phyloP scores from a whole-genome alignment of 2,113 vertebrate species.

The Calyptomena viridis region DNA sequence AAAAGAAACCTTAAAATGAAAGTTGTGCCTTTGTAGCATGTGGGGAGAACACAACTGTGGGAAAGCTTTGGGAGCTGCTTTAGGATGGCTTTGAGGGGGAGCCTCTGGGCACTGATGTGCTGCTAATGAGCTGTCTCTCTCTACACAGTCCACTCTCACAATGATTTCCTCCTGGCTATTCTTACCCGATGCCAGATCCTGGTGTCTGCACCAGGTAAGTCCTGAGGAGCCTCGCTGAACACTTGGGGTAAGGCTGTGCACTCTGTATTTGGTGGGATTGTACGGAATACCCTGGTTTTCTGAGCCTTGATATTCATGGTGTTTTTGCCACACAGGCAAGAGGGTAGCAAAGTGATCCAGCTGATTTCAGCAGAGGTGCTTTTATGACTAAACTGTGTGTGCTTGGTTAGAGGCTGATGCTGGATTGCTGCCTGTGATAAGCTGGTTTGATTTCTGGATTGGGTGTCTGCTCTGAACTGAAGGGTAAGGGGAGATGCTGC shows the following conservation, averaged over 20 bases:
- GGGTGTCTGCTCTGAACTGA: background rate
- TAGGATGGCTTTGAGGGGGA: background rate
- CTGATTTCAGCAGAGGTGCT: background rate
- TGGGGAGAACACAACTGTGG: background rate
- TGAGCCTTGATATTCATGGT: background rate
- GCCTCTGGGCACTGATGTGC: background rate
- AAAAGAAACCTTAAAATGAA: background rate
- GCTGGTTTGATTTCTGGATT: background rate
- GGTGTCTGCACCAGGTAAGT: constrained; percentile 91
- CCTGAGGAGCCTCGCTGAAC: background rate
- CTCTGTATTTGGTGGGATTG: background rate
- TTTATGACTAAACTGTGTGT: fast-evolving
- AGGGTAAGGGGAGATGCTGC: background rate
- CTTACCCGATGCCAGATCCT: constrained; percentile 96
- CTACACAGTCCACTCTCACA: constrained; percentile 90
- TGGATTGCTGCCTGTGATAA: background rate
- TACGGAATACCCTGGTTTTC: fast-evolving
- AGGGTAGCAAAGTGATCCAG: background rate
- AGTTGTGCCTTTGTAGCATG: background rate
- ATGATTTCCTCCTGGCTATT: constrained; percentile 96
- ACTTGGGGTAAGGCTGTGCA: fast-evolving
- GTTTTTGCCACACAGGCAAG: background rate
- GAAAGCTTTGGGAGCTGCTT: background rate
- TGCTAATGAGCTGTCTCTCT: background rate
- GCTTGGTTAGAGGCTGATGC: background rate